Conservation (phyloP, 2,797 vertebrate species). For the Cephalopachus bancanus region DNA sequence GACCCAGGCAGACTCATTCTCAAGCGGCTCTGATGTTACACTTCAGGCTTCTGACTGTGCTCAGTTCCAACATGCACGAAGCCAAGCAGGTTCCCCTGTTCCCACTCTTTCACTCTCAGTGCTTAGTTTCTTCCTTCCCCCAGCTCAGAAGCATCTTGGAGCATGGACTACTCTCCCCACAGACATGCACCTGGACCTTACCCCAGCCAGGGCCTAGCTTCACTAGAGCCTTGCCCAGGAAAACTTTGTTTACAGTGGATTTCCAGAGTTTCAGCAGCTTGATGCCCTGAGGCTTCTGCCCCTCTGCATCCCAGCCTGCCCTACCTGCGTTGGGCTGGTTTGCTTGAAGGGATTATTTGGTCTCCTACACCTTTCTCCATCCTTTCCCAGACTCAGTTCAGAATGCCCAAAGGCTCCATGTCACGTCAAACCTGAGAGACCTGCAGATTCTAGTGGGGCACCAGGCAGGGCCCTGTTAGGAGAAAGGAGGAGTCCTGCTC, state of each 20-base stretch:
- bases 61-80: neutral
- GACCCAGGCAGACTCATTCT: neutral
- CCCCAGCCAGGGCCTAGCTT: neutral
- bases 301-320: neutral
- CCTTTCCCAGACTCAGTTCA: neutral
- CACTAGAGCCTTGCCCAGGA: neutral
- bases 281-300: neutral
- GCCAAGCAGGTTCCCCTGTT: rapidly evolving
- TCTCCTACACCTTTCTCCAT: neutral
- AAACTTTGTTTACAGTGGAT: neutral
- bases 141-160: neutral
- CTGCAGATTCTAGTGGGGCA: neutral
- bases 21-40: no score
- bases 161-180: no score
- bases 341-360: neutral
- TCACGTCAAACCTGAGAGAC: neutral
- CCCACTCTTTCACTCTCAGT: neutral
- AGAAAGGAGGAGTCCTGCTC: neutral
- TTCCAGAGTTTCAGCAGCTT: neutral
- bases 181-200: neutral
- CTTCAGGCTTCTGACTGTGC: neutral
- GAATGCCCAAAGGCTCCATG: neutral
- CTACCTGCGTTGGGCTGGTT: neutral
- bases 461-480: neutral
- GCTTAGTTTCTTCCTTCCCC: neutral